Conservation (phyloP, 1,140 invertebrate species). For the Palaemon carinicauda region DNA sequence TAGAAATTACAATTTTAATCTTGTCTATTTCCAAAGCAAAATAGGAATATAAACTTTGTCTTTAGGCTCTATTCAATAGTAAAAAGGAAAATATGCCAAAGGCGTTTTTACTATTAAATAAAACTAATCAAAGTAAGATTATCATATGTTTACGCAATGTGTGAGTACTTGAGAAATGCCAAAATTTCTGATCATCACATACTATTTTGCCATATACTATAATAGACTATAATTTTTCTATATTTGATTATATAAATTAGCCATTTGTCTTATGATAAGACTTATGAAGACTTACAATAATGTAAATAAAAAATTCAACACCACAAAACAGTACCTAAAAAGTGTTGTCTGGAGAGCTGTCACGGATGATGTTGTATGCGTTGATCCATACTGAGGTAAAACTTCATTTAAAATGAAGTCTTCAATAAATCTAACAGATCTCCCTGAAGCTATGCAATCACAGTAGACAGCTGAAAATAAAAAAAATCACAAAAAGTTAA, state of each 20-base stretch:
- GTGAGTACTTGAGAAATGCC: neutral
- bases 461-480: conserved; percentile 74
- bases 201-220: too few species aligned
- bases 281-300: neutral
- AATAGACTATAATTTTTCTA: too few species aligned
- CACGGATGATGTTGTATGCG: conserved; percentile 83
- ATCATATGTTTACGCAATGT: too few species aligned
- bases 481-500: too few species aligned
- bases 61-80: too few species aligned
- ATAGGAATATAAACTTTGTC: too few species aligned
- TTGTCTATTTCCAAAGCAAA: too few species aligned
- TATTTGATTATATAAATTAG: too few species aligned
- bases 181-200: neutral
- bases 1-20: neutral
- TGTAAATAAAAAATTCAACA: conserved; percentile 61
- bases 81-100: too few species aligned
- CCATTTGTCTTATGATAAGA: too few species aligned
- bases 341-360: conserved; percentile 87
- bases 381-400: conserved; percentile 85
- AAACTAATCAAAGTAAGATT: too few species aligned
- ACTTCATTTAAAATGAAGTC: conserved; percentile 85
- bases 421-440: conserved; percentile 85
- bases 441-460: conserved; percentile 83
- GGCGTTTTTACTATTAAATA: too few species aligned
- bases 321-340: conserved; percentile 77